Evolutionary conservation across 2,113 vertebrate genomes (phyloP).

Genomic region (Brachyhypopomus occidentalis): DNA sequence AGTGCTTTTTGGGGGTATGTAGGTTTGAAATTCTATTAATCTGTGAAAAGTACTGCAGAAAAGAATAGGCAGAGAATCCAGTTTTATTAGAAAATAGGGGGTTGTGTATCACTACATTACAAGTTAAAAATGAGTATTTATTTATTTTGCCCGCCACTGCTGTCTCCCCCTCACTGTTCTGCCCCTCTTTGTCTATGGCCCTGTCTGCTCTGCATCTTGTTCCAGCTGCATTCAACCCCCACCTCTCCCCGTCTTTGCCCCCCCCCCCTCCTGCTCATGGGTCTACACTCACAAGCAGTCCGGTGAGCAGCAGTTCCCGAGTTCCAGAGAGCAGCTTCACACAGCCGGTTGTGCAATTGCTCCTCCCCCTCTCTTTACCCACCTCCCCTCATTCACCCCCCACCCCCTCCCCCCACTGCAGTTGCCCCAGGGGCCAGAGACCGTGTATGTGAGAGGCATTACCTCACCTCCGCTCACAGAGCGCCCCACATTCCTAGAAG

Average conservation of each 20-base stretch:
- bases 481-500: conserved; percentile 47
- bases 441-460: conserved; percentile 48
- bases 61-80: neutral
- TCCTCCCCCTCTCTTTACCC: neutral
- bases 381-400: too few species aligned
- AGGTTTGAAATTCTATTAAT: too few species aligned
- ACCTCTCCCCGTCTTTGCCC: neutral
- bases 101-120: neutral
- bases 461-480: conserved; percentile 52
- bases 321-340: conserved; percentile 33
- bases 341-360: conserved; percentile 46
- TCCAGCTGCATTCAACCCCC: neutral
- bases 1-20: conserved; percentile 18
- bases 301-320: conserved; percentile 17
- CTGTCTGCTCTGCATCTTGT: neutral
- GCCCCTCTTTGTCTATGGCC: conserved; percentile 9
- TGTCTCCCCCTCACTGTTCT: neutral
- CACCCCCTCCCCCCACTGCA: conserved; percentile 2
- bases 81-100: neutral
- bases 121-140: neutral
- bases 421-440: conserved; percentile 25
- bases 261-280: neutral
- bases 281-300: conserved; percentile 17
- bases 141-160: neutral
- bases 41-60: neutral